These are phyloP conservation scores for Bryconaethiops microstoma DNA, from an alignment of 2,797 vertebrate species.

Conservation along the genomic window DNA sequence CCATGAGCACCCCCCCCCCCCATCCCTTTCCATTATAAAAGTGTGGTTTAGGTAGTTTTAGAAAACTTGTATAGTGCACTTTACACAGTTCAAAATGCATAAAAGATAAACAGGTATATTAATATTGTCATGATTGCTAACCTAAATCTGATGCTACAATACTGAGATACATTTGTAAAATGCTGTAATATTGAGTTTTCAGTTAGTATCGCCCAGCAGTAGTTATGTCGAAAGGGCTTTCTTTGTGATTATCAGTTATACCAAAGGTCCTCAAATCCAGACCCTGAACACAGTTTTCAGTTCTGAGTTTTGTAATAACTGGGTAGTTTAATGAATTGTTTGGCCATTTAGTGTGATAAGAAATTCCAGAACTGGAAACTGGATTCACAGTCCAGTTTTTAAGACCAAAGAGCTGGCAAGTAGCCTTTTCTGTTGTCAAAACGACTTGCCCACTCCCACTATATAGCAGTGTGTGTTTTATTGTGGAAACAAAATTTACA, in stretches of 20 bases:
- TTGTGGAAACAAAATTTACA: conserved; percentile 72
- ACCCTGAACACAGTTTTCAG: neutral
- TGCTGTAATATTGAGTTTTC: neutral
- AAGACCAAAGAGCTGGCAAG: neutral
- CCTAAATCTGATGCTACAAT: neutral
- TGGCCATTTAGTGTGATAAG: neutral
- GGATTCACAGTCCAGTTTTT: neutral
- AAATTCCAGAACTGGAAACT: neutral
- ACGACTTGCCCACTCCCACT: conserved; percentile 30
- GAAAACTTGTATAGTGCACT: too few relatives aligned
- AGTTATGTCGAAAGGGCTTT: neutral
- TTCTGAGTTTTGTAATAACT: neutral
- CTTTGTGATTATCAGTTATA: neutral
- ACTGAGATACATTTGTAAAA: neutral
- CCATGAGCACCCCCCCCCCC: too few relatives aligned
- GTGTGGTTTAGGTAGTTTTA: too few relatives aligned
- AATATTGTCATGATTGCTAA: too few relatives aligned
- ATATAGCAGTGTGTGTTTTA: conserved; percentile 55
- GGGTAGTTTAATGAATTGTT: neutral
- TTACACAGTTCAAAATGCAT: too few relatives aligned
- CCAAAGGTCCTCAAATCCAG: neutral
- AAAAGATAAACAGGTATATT: too few relatives aligned
- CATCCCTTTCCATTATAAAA: too few relatives aligned
- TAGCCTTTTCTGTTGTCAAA: too few relatives aligned
- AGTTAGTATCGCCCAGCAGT: neutral